Evolutionary conservation across 2,888 invertebrate species (phyloP).

Genomic region (Caenorhabditis panamensis): DNA sequence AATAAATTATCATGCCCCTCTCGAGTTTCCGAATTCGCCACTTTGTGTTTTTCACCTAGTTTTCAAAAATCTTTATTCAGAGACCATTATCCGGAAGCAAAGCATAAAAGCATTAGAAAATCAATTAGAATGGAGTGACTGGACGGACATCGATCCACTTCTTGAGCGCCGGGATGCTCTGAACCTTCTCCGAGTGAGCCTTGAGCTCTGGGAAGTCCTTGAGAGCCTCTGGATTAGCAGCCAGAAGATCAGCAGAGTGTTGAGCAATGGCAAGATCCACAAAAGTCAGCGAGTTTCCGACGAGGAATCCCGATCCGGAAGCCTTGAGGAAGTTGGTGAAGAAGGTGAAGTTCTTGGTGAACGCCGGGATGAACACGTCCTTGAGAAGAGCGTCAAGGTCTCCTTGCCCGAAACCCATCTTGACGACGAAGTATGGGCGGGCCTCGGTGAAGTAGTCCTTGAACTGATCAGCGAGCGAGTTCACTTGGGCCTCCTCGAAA

Average conservation of each 20-base stretch:
- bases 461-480: constrained; percentile 69
- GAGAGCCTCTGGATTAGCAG: constrained; percentile 62
- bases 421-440: constrained; percentile 57
- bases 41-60: not conserved
- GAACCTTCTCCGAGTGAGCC: constrained; percentile 72
- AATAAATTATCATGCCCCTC: too few relatives aligned
- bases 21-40: too few relatives aligned
- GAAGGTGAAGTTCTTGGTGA: constrained; percentile 27
- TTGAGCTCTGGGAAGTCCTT: constrained; percentile 67
- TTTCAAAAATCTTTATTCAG: not conserved
- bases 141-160: constrained; percentile 74
- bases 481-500: constrained; percentile 68
- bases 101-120: not conserved
- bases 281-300: constrained; percentile 71
- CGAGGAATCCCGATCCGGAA: constrained; percentile 69
- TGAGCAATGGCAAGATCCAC: constrained; percentile 73
- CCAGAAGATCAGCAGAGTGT: constrained; percentile 62
- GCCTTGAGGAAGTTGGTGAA: constrained; percentile 44
- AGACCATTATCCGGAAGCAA: not conserved
- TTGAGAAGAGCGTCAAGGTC: constrained; percentile 59
- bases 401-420: constrained; percentile 65
- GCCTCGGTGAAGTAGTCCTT: constrained; percentile 68
- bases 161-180: constrained; percentile 70
- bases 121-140: constrained; percentile 63
- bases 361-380: constrained; percentile 42